These are phyloP conservation scores for Charina bottae DNA, from an alignment of 2,113 vertebrate genomes.

Conservation along the genomic window DNA sequence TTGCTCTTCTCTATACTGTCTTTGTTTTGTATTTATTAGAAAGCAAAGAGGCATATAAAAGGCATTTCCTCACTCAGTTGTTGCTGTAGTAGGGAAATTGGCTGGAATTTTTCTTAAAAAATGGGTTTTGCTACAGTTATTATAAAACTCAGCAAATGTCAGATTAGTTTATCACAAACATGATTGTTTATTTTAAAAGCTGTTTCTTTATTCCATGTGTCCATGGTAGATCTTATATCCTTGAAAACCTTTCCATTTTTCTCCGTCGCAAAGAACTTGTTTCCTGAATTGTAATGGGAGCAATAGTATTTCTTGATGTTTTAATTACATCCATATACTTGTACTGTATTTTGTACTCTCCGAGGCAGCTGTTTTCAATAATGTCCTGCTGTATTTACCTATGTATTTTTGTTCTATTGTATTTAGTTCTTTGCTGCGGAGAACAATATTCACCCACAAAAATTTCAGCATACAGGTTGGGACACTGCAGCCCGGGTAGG, in stretches of 20 bases:
- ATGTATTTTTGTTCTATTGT: slow-evolving; percentile 66
- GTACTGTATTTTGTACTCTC: slow-evolving; percentile 84
- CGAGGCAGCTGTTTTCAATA: slow-evolving; percentile 83
- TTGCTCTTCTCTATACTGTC: slow-evolving; percentile 76
- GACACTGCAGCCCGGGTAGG: slow-evolving; percentile 57
- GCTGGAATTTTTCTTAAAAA: slow-evolving; percentile 52
- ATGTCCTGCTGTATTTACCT: slow-evolving; percentile 82
- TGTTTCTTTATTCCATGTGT: slow-evolving; percentile 63
- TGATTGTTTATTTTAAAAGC: slow-evolving; percentile 61
- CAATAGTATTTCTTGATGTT: slow-evolving; percentile 81
- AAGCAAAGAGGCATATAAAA: slow-evolving; percentile 61
- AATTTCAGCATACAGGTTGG: slow-evolving; percentile 55
- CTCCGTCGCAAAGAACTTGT: slow-evolving; percentile 75
- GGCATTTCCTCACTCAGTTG: slow-evolving; percentile 48
- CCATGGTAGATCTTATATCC: slow-evolving; percentile 70
- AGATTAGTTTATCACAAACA: slow-evolving; percentile 53
- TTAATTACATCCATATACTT: slow-evolving; percentile 74
- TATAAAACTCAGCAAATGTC: slow-evolving; percentile 50
- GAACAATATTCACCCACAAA: slow-evolving; percentile 63
- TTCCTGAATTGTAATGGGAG: slow-evolving; percentile 78
- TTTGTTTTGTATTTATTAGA: slow-evolving; percentile 72
- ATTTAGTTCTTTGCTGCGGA: slow-evolving; percentile 77
- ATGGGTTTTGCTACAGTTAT: slow-evolving; percentile 46
- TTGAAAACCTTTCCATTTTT: slow-evolving; percentile 68
- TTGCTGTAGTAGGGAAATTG: slow-evolving; percentile 36